These are phyloP conservation scores for Phoronis australis DNA, from an alignment of 2,888 invertebrate species.

Conservation along the genomic window DNA sequence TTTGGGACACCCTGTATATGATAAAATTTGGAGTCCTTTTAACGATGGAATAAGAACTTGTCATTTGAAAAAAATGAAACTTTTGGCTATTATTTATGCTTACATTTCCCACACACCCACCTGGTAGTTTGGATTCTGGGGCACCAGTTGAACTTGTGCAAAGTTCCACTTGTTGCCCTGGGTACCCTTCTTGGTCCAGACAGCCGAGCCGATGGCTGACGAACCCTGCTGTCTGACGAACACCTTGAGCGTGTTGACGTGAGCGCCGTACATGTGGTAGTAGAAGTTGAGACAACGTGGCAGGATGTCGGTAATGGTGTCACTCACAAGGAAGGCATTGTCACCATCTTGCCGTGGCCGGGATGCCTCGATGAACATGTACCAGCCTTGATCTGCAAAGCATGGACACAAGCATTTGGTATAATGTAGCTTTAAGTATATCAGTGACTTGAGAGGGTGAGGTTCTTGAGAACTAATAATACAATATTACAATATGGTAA, in stretches of 20 bases:
- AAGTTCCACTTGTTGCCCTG: conserved; percentile 36
- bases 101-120: too few relatives aligned
- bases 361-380: conserved; percentile 60
- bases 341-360: conserved; percentile 60
- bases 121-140: too few relatives aligned
- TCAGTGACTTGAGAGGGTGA: too few relatives aligned
- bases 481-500: too few relatives aligned
- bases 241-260: conserved; percentile 29
- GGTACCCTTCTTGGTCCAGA: conserved; percentile 29
- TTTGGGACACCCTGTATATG: too few relatives aligned
- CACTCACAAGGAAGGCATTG: conserved; percentile 55
- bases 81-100: too few relatives aligned
- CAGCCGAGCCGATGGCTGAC: conserved; percentile 16
- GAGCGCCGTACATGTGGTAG: conserved; percentile 39
- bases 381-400: conserved; percentile 37
- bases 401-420: not conserved
- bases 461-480: too few relatives aligned
- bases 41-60: too few relatives aligned
- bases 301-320: conserved; percentile 19
- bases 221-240: too few relatives aligned
- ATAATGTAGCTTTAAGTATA: not conserved
- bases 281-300: conserved; percentile 34
- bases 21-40: too few relatives aligned
- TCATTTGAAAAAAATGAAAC: too few relatives aligned
- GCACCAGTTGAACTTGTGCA: too few relatives aligned